Evolutionary conservation across 2,797 vertebrate species (phyloP).

Genomic region (Bothrops alternatus): DNA sequence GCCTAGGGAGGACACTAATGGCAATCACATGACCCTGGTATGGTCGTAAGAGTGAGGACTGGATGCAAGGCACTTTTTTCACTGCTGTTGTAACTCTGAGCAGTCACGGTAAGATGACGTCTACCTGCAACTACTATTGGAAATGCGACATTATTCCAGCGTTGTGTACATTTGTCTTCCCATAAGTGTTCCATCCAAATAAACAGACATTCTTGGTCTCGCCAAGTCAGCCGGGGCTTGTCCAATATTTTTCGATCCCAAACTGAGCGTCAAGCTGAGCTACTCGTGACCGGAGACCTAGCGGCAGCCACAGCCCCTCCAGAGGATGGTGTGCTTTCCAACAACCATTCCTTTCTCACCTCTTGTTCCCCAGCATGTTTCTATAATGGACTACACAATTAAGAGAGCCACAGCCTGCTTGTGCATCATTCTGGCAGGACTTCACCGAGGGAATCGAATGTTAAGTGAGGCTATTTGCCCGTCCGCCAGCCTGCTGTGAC

Average conservation of each 20-base stretch:
- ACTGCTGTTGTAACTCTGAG: not conserved
- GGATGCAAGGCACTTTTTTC: not conserved
- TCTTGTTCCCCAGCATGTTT: not conserved
- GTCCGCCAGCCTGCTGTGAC: fast-evolving
- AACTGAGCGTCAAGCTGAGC: not conserved
- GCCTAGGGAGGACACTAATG: not conserved
- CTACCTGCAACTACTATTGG: not conserved
- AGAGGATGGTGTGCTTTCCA: not conserved
- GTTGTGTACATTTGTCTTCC: not conserved
- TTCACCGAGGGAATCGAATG: not conserved
- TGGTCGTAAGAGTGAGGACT: not conserved
- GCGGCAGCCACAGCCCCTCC: not conserved
- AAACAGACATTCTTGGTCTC: not conserved
- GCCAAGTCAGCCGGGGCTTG: not conserved
- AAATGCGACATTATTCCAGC: constrained; percentile 17
- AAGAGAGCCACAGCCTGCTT: not conserved
- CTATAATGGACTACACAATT: constrained; percentile 10
- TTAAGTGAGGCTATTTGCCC: fast-evolving
- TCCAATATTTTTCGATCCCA: fast-evolving
- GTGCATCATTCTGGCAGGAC: not conserved
- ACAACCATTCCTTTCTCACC: fast-evolving
- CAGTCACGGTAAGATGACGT: not conserved
- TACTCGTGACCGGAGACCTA: fast-evolving
- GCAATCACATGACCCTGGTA: not conserved
- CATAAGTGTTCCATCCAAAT: not conserved